These are phyloP conservation scores for Mongoloraphidia duomilia DNA, from an alignment of 2,888 invertebrate genomes.

Conservation along the genomic window DNA sequence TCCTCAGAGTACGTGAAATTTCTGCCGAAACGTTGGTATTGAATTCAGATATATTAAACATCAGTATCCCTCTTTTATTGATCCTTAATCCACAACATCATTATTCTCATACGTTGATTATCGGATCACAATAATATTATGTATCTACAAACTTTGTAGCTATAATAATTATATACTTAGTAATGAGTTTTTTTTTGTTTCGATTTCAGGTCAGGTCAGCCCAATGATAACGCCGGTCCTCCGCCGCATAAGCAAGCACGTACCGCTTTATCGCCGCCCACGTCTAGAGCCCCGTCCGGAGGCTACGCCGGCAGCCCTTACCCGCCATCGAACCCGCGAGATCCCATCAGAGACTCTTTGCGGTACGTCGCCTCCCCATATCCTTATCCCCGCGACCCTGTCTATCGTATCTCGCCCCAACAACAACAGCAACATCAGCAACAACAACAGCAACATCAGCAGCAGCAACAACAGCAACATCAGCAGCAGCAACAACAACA, in stretches of 20 bases:
- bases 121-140: too few relatives aligned
- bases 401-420: constrained; percentile 24
- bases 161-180: too few relatives aligned
- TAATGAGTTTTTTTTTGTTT: too few relatives aligned
- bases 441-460: constrained; percentile 27
- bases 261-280: constrained; percentile 10
- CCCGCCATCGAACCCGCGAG: constrained; percentile 20
- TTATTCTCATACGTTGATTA: too few relatives aligned
- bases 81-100: too few relatives aligned
- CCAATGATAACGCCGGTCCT: constrained; percentile 1
- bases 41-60: too few relatives aligned
- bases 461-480: constrained; percentile 29
- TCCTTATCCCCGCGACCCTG: constrained; percentile 8
- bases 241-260: constrained; percentile 7
- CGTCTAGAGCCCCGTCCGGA: constrained; percentile 7
- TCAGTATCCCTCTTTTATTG: too few relatives aligned
- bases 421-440: constrained; percentile 27
- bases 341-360: constrained; percentile 21
- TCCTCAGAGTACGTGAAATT: too few relatives aligned
- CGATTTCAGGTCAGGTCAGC: constrained; percentile 5
- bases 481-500: constrained; percentile 32
- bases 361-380: constrained; percentile 20
- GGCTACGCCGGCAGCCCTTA: constrained; percentile 6
- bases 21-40: too few relatives aligned
- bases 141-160: too few relatives aligned